These are phyloP conservation scores for Acanthornis magna DNA, from an alignment of 2,797 vertebrate species.

Conservation along the genomic window DNA sequence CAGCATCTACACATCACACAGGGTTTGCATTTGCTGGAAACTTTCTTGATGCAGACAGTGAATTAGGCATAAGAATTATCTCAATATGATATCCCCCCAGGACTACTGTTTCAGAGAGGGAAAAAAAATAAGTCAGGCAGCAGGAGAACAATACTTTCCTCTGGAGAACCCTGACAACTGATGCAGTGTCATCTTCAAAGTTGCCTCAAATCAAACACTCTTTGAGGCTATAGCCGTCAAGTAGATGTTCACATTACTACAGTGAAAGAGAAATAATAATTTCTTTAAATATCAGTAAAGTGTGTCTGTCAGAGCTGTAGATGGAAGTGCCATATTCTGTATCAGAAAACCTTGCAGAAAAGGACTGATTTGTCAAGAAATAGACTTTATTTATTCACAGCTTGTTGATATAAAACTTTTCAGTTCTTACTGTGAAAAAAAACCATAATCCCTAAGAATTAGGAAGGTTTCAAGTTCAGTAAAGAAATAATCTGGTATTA, in stretches of 20 bases:
- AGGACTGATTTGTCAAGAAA: constrained; percentile 10
- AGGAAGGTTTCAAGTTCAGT: neutral
- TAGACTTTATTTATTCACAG: neutral
- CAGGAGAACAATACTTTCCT: neutral
- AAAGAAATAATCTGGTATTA: neutral
- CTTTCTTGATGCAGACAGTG: neutral
- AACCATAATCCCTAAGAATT: neutral
- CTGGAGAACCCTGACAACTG: neutral
- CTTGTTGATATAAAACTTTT: neutral
- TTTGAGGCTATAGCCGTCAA: neutral
- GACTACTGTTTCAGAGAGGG: neutral
- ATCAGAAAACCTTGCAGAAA: neutral
- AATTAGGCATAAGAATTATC: neutral
- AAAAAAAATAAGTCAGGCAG: neutral
- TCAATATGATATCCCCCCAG: neutral
- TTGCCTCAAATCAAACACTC: neutral
- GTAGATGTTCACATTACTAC: neutral
- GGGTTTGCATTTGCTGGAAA: neutral
- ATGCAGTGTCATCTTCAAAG: constrained; percentile 19
- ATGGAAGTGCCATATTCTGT: neutral
- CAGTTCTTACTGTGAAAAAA: neutral
- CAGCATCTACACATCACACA: neutral
- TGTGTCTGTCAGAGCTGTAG: neutral
- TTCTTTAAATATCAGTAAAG: constrained; percentile 41
- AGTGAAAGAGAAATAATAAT: constrained; percentile 33